Base-by-base conservation (phyloP, 2,888 invertebrate species). In the Sesamia inferens region DNA sequence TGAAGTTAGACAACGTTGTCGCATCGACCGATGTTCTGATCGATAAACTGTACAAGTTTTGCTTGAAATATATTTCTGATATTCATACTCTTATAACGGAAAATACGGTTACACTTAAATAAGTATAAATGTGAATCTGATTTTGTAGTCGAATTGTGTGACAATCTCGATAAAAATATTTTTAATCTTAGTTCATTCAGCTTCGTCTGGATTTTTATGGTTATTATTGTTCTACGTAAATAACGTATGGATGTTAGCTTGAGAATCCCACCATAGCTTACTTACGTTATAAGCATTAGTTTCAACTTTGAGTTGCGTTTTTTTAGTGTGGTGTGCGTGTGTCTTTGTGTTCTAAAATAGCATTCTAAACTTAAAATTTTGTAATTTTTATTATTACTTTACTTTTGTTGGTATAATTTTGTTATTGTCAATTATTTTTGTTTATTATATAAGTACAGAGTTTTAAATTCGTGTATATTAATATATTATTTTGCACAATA, bases 401-500 rank as follows among this genome's bases (percentile, higher is more conserved):
- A 70, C 62, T 82, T 78, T 78, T 70, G 24, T 72, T 68, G 63
- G 42, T 76, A 22, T 66, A n/a, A 55, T 78, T 78, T 76, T 71
- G 42, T 77, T 74, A 59, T 71, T 74, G 61, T 68, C 64, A 47
- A 55, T 69, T 31, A 39, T 80, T 75, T 64, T 66, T 74, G 67
- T 55, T 51, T 78, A 61, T 71, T 74, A 68, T 73, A 74, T 74
- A 76, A 74, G 71, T 71, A 78, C 68, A 76, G 64, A 65, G 11
- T 71, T 47, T 68, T 64, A 22, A 67, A 61, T 42, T 69, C 22
- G 31, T 57, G 61, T 83, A 64, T 82, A 42, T 39, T 67, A 66
- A 74, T 78, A 75, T 71, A 71, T 77, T 31, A 31, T 31, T 31
- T 79, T 79, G 84, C 84, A 84, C 82, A 75, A 82, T 70, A 71